Base-by-base conservation (phyloP, 2,888 invertebrate species). In the Arge pagana region DNA sequence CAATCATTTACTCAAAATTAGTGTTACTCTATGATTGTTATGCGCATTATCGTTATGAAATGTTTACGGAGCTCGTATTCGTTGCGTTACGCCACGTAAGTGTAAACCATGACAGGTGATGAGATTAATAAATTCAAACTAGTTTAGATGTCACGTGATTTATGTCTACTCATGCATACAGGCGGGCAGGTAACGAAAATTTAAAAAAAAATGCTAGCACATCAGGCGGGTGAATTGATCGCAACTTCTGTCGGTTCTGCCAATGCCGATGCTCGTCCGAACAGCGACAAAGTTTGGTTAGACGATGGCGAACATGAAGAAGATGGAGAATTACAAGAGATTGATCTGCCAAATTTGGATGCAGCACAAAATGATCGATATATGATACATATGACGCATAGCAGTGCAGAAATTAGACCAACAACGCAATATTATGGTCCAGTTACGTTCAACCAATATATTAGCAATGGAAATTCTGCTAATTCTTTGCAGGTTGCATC, bases 351-450 rank as follows among this genome's bases (percentile, higher is more conserved):
- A 28, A 19, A 13, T n/a, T 24, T 49, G 3, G 48, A 49, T 28
- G 21, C 19, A 1, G n/a, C 19, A 2, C 6, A 19, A 37, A 36
- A 39, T 40, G 7, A 19, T 4, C 66, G 57, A 71, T 8, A 68
- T 72, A 48, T 76, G 64, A 76, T 81, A 18, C 80, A 79, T 57
- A 61, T 81, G 15, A 78, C 79, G 16, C 77, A 80, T 59, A 76
- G 70, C 54, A 80, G 81, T 64, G 80, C 81, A 36, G 78, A 81
- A 18, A 79, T 81, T 48, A 81, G 81, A 1, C 78, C 81, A 18
- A 78, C 80, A 70, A 81, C 80, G 48, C 80, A 81, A 53, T 80
- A 80, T 55, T 78, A 80, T 58, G 81, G 80, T 23, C 79, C 81
- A 10, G 81, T 81, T 4, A 81, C 79, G 7, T 81, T 81, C 55